Percentiles rank a stretch among this genome's conserved stretches.
phyloP scores from a whole-genome alignment of 2,888 invertebrate species.

The Mesochorus sp. region DNA sequence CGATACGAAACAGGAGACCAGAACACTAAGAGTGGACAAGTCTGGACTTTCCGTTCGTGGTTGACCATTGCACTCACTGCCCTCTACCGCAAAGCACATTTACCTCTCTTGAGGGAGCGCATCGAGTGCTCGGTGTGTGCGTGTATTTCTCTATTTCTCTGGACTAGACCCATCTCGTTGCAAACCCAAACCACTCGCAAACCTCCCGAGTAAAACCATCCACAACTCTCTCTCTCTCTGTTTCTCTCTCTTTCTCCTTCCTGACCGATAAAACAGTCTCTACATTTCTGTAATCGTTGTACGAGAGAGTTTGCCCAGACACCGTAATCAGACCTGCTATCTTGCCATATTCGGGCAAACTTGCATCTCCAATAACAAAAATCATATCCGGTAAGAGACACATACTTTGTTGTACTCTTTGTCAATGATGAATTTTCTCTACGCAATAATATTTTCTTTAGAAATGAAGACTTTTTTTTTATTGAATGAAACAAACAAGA shows the following conservation, averaged over 20 bases:
- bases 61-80: slow-evolving; percentile 68
- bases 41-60: slow-evolving; percentile 63
- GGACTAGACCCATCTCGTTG: neutral
- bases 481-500: no score
- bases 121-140: slow-evolving; percentile 3
- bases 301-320: slow-evolving; percentile 29
- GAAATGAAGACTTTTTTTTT: no score
- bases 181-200: slow-evolving; percentile 22
- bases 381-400: neutral
- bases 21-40: slow-evolving; percentile 30
- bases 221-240: neutral
- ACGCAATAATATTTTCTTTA: no score
- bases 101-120: slow-evolving; percentile 34
- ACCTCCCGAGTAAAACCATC: slow-evolving; percentile 26
- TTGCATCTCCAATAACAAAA: neutral
- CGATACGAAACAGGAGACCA: slow-evolving; percentile 17
- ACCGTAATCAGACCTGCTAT: neutral
- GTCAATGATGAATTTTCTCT: no score
- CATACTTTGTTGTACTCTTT: no score
- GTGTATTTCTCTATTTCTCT: neutral
- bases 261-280: slow-evolving; percentile 20
- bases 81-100: slow-evolving; percentile 67
- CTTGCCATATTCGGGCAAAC: neutral
- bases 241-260: neutral
- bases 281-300: slow-evolving; percentile 31